Base-by-base conservation (phyloP, 2,888 invertebrate species). In the Rotaria sp. region DNA sequence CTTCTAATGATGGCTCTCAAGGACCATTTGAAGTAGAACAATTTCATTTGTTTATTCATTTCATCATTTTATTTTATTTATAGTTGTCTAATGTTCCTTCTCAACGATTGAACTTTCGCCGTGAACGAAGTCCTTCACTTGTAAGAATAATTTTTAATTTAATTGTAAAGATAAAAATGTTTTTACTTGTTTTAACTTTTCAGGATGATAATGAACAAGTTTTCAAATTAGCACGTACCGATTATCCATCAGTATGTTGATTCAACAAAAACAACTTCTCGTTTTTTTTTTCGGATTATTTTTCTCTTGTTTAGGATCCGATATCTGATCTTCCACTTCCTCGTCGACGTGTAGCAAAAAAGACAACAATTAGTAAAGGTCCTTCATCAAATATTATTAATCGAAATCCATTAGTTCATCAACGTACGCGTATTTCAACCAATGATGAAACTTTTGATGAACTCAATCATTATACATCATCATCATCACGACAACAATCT, bases 281-380 rank as follows among this genome's bases (percentile, higher is more conserved):
- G 24, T 67, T 67, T 18, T 35, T 15, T n/a, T 35, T 59, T 3
- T 30, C 5, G 7, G 5, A 4, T 35, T 35, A 18, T 67, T 67
- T 1, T 4, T 4, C 21, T 21, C 13, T 21, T 21, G 3, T 57
- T 2, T 30, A 67, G 67, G 67, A 67, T 35, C 18, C 30, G 15
- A 67, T 67, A 13, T 67, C 67, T 35, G 67, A 67, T 35, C 35
- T 18, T 67, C 67, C 67, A 18, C 26, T 57, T 30, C 57, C 57
- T 13, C 75, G 75, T 26, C 75, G 75, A 75, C 75, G 75, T 75
- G 75, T 75, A 41, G 75, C 41, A 45, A 75, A 75, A 41, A 75
- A 41, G n/a, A 75, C 41, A 45, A 75, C 75, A 10, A 45, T 75
- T 8, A 75, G 41, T 7, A 75, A 75, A 75, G 10, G 0, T 30